These are phyloP conservation scores for Molossus molossus DNA, from an alignment of 2,797 vertebrate species.

Conservation along the genomic window DNA sequence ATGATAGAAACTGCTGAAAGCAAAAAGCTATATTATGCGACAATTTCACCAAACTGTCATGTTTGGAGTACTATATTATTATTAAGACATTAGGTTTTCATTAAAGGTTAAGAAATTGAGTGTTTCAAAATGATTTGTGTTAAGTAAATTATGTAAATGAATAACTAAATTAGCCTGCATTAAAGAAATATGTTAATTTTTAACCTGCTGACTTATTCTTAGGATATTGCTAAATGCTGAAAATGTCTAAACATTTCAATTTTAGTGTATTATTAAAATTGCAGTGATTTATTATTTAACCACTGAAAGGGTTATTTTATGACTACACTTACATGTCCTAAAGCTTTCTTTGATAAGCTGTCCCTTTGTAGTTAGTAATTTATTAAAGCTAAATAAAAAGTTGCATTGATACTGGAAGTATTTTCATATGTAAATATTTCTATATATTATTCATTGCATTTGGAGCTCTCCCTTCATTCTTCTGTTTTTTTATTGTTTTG, in stretches of 20 bases:
- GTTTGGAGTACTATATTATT: constrained; percentile 46
- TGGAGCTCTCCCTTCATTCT: background rate
- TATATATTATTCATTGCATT: background rate
- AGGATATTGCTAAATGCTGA: constrained; percentile 70
- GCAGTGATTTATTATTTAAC: constrained; percentile 73
- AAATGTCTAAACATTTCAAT: constrained; percentile 68
- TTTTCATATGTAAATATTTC: constrained; percentile 4
- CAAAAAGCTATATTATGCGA: constrained; percentile 26
- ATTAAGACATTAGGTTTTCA: constrained; percentile 71
- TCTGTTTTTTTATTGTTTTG: background rate
- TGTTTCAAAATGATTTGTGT: constrained; percentile 65
- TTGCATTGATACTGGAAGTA: background rate
- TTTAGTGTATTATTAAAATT: constrained; percentile 67
- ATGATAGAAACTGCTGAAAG: constrained; percentile 15
- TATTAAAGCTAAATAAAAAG: constrained; percentile 63
- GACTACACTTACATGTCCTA: constrained; percentile 57
- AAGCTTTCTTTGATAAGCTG: constrained; percentile 42
- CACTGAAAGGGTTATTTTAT: constrained; percentile 13
- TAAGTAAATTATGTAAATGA: constrained; percentile 80
- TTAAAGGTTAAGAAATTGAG: constrained; percentile 72
- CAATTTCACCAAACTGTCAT: constrained; percentile 65
- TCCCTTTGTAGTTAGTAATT: background rate
- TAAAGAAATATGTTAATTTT: constrained; percentile 81
- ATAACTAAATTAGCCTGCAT: constrained; percentile 66
- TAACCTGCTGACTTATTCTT: constrained; percentile 61